Evolutionary conservation across 2,888 invertebrate species (phyloP), one percentile per base, ranked within the genome.

Genomic region (Drosophila nr. perissopoda): DNA sequence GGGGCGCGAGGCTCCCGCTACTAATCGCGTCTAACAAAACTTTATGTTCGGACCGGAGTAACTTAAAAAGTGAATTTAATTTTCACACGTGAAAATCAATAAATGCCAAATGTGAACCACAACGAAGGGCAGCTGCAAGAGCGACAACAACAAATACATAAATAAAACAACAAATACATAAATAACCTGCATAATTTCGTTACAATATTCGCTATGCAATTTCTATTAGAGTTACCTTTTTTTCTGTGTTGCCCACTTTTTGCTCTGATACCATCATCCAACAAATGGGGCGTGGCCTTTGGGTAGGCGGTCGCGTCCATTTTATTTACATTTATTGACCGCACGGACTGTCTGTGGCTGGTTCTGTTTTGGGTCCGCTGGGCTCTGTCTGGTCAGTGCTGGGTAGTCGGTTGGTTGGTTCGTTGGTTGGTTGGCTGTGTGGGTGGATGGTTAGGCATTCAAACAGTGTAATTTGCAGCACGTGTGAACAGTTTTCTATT

Each of bases 251-350:
- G 51, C 52, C 42, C 49, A 46, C 25, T 57, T 73, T 51, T 51
- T 21, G 33, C 49, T 58, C 51, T 58, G 62, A 70, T 66, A 52
- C 63, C 64, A 61, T 42, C 57, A 31, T n/a, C 31, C 31, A 57
- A 57, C 77, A 70, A 74, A 77, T 56, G 73, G 76, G 80, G 81
- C 82, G 76, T 79, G 65, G 25, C 42, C 63, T 59, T 49, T 36
- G 46, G 53, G 38, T 69, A 51, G 75, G 70, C 59, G 76, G 52
- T 63, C 57, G 60, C 72, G 51, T 72, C 63, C 56, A 70, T 74
- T 83, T 76, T 86, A 81, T 86, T 86, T 86, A 81, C 83, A 83
- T 86, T 88, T 76, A 81, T 87, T 88, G 83, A 86, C 87, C 81
- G 71, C 76, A 68, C 61, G 64, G 70, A 48, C 54, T 67, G 58